Percentiles rank a stretch among this genome's conserved stretches.
Conservation (phyloP, 2,113 vertebrate genomes). For the Candoia aspera region DNA sequence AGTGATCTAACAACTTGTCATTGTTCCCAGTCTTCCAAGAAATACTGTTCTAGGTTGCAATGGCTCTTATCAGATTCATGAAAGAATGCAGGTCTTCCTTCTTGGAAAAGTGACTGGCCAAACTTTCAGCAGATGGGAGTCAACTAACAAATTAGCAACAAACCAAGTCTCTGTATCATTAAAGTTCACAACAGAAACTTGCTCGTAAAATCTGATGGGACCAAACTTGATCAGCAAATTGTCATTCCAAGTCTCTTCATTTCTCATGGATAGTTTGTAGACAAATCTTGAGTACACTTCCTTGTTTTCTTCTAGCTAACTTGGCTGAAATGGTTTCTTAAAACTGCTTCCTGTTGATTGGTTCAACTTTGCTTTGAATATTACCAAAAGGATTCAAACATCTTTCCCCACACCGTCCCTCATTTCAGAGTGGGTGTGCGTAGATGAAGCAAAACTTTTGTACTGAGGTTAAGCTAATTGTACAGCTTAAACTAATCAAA, state of each 20-base stretch:
- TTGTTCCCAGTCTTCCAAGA: too few relatives aligned
- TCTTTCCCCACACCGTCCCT: too few relatives aligned
- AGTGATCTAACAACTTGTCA: too few relatives aligned
- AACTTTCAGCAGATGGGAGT: constrained; percentile 51
- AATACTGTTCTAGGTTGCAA: too few relatives aligned
- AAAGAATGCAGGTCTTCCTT: constrained; percentile 37
- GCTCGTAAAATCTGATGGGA: not conserved
- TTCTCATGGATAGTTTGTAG: constrained; percentile 13
- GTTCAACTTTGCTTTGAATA: constrained; percentile 31
- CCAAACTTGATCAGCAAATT: constrained; percentile 19
- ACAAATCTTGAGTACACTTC: constrained; percentile 1
- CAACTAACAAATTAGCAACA: constrained; percentile 37
- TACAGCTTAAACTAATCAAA: not conserved
- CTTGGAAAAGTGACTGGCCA: constrained; percentile 35
- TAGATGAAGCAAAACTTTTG: not conserved
- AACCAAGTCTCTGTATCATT: not conserved
- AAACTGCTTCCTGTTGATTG: constrained; percentile 54
- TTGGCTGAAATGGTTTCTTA: constrained; percentile 39
- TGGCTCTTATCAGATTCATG: not conserved
- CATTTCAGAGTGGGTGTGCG: not conserved
- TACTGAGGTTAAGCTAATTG: too few relatives aligned
- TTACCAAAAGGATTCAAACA: constrained; percentile 13
- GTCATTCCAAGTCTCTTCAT: constrained; percentile 15
- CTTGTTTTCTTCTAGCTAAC: not conserved
- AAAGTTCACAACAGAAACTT: constrained; percentile 11